Percentiles rank a stretch among this genome's conserved stretches.
phyloP scores from a whole-genome alignment of 1,140 invertebrate species.

The Macrotrachela quadricornifera region DNA sequence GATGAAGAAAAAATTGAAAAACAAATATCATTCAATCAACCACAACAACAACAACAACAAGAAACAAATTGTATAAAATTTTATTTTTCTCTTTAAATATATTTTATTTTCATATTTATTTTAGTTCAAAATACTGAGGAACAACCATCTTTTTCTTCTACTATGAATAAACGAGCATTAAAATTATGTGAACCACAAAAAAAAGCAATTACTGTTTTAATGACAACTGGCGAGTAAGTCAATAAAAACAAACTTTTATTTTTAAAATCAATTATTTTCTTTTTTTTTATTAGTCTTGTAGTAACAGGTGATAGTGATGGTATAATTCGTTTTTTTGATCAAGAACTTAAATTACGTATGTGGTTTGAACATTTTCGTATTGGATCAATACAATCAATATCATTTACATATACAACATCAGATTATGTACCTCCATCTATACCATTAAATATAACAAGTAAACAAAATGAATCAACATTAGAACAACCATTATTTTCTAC shows the following conservation, averaged over 20 bases:
- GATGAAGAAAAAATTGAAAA: neutral
- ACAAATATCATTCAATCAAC: neutral
- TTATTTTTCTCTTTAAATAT: neutral
- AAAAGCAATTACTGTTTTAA: slow-evolving; percentile 26
- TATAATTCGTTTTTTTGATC: slow-evolving; percentile 30
- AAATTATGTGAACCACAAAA: slow-evolving; percentile 29
- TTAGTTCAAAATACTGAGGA: neutral
- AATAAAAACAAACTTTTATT: neutral
- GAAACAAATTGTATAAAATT: neutral
- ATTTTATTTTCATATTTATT: neutral
- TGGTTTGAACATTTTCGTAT: slow-evolving; percentile 18
- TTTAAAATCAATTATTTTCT: neutral
- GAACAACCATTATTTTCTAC: slow-evolving; percentile 21
- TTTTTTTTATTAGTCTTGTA: slow-evolving; percentile 18
- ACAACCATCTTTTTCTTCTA: slow-evolving; percentile 6
- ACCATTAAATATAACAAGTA: neutral
- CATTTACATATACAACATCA: slow-evolving; percentile 7
- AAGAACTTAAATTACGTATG: slow-evolving; percentile 26
- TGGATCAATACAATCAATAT: slow-evolving; percentile 8
- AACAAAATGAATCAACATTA: slow-evolving; percentile 24
- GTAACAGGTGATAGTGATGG: slow-evolving; percentile 28
- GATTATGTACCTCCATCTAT: neutral
- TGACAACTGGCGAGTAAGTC: slow-evolving; percentile 21
- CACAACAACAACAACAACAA: neutral
- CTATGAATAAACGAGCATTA: slow-evolving; percentile 25